These are phyloP conservation scores for Dorcus parallelipipedus DNA, from an alignment of 2,888 invertebrate species.

Conservation along the genomic window DNA sequence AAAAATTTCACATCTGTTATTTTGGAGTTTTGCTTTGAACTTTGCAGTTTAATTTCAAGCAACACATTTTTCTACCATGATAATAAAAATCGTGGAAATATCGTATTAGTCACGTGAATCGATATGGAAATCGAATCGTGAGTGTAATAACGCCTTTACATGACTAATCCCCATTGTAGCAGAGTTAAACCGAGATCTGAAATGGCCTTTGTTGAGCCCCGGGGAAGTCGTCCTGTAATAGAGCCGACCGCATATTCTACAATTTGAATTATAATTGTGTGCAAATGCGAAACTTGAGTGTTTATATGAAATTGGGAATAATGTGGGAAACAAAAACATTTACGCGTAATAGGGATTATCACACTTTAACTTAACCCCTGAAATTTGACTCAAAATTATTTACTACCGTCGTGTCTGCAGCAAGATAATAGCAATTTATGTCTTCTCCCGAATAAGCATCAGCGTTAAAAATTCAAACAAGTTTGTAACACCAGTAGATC, in stretches of 20 bases:
- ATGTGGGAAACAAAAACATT: slow-evolving; percentile 25
- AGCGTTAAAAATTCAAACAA: too few relatives aligned
- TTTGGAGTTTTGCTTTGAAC: too few relatives aligned
- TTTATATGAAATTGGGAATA: slow-evolving; percentile 34
- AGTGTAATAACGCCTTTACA: slow-evolving; percentile 36
- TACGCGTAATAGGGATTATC: slow-evolving; percentile 11
- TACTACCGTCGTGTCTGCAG: too few relatives aligned
- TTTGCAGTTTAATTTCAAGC: too few relatives aligned
- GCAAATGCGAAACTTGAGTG: slow-evolving; percentile 35
- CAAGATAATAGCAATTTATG: too few relatives aligned
- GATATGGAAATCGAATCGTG: slow-evolving; percentile 35
- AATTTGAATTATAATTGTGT: slow-evolving; percentile 39
- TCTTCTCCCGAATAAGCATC: too few relatives aligned
- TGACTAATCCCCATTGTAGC: slow-evolving; percentile 37
- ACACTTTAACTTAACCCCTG: too few relatives aligned
- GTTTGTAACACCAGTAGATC: too few relatives aligned
- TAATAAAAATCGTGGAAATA: too few relatives aligned
- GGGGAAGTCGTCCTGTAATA: slow-evolving; percentile 34
- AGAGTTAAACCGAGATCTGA: slow-evolving; percentile 34
- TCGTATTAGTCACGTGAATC: slow-evolving; percentile 16
- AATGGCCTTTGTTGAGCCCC: slow-evolving; percentile 36
- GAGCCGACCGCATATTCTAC: slow-evolving; percentile 36
- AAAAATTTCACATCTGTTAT: too few relatives aligned
- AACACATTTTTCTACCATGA: too few relatives aligned
- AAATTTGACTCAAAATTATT: too few relatives aligned